These are phyloP conservation scores for Cliona cf. orientalis DNA, from an alignment of 37 sponge, comb jelly and placozoan species.

Conservation along the genomic window DNA sequence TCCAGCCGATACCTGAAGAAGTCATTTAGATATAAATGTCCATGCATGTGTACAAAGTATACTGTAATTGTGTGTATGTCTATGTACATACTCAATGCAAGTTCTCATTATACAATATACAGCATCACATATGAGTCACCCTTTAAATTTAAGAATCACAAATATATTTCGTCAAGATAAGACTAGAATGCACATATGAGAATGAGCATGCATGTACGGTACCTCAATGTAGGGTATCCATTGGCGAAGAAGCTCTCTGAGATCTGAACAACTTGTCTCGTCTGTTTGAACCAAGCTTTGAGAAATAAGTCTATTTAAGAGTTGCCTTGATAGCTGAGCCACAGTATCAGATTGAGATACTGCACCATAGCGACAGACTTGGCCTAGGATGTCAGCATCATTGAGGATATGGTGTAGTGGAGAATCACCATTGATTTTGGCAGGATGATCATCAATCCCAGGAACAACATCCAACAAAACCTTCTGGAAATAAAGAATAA, in stretches of 20 bases:
- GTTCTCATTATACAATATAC: too few species aligned
- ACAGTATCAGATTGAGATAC: background rate
- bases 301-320: background rate
- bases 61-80: too few species aligned
- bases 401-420: background rate
- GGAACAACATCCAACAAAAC: background rate
- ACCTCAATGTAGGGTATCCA: conserved; percentile 54
- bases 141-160: too few species aligned
- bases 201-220: background rate
- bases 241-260: background rate
- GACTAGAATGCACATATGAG: too few species aligned
- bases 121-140: too few species aligned
- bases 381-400: conserved; percentile 3
- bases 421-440: too few species aligned
- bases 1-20: too few species aligned
- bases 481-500: too few species aligned
- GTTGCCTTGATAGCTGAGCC: background rate
- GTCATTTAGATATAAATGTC: too few species aligned
- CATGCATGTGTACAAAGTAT: too few species aligned
- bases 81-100: too few species aligned
- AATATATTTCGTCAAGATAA: background rate
- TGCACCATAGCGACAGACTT: conserved; percentile 15
- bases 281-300: too few species aligned
- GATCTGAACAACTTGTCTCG: conserved; percentile 10
- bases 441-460: background rate